Evolutionary conservation across 1,140 invertebrate genomes (phyloP).

Genomic region (Drosophila repletoides): DNA sequence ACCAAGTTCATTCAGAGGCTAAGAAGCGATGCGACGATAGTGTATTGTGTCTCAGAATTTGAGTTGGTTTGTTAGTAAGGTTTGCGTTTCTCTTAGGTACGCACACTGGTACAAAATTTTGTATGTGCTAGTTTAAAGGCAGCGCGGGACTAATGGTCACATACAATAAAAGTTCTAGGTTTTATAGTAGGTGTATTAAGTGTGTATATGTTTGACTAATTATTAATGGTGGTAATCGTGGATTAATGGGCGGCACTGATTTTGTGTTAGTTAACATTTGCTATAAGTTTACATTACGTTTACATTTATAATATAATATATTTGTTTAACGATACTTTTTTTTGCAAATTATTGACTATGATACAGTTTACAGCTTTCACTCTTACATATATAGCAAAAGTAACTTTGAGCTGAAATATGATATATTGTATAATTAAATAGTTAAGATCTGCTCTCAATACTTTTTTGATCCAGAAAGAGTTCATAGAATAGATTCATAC

Average conservation of each 20-base stretch:
- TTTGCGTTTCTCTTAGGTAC: slow-evolving; percentile 61
- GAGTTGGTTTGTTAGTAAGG: slow-evolving; percentile 32
- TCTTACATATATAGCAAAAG: background rate
- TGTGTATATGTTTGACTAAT: slow-evolving; percentile 57
- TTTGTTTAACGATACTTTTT: slow-evolving; percentile 3
- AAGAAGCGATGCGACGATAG: slow-evolving; percentile 52
- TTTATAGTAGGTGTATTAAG: slow-evolving; percentile 33
- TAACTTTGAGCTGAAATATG: slow-evolving; percentile 40
- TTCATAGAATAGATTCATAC: too few species aligned
- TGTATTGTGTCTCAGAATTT: slow-evolving; percentile 49
- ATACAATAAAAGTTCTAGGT: slow-evolving; percentile 41
- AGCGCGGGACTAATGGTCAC: slow-evolving; percentile 74
- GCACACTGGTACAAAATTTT: slow-evolving; percentile 76
- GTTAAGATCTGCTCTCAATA: background rate
- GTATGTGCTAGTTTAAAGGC: slow-evolving; percentile 74
- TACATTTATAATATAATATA: background rate
- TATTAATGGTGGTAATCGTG: slow-evolving; percentile 78
- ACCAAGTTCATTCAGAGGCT: slow-evolving; percentile 34
- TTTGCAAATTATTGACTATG: slow-evolving; percentile 43
- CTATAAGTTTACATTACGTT: slow-evolving; percentile 50
- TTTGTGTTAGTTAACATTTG: slow-evolving; percentile 80
- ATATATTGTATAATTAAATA: slow-evolving; percentile 7
- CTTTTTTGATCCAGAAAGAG: too few species aligned
- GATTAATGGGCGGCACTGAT: slow-evolving; percentile 80
- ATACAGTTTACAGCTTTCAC: slow-evolving; percentile 35